These are phyloP conservation scores for Polydrusus pterygomalis DNA, from an alignment of 2,888 invertebrate genomes.

Conservation along the genomic window DNA sequence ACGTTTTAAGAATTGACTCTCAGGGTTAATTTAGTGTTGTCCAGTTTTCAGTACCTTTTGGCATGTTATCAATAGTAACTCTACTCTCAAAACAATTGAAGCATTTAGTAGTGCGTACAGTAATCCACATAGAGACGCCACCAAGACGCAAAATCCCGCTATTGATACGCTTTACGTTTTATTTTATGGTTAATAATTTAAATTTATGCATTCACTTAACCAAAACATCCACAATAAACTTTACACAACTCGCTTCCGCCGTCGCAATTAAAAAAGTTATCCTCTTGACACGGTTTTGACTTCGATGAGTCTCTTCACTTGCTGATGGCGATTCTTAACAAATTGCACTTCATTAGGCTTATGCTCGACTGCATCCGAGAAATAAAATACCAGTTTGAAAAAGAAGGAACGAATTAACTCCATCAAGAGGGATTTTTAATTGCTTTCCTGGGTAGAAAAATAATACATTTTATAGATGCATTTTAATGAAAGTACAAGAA, in stretches of 20 bases:
- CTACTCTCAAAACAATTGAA: too few relatives aligned
- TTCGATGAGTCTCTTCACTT: constrained; percentile 22
- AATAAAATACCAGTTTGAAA: constrained; percentile 28
- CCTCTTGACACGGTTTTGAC: constrained; percentile 17
- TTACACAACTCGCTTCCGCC: constrained; percentile 10
- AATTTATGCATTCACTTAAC: constrained; percentile 2
- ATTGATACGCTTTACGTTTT: too few relatives aligned
- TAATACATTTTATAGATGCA: neutral
- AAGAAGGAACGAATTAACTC: constrained; percentile 26
- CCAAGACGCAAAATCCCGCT: too few relatives aligned
- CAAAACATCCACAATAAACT: neutral
- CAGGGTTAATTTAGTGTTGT: too few relatives aligned
- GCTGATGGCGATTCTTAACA: constrained; percentile 13
- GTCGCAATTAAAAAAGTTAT: constrained; percentile 28
- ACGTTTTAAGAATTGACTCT: too few relatives aligned
- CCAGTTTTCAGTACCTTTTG: too few relatives aligned
- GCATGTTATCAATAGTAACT: too few relatives aligned
- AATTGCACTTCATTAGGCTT: constrained; percentile 27
- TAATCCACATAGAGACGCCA: too few relatives aligned
- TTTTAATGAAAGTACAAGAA: constrained; percentile 3
- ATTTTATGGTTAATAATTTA: neutral
- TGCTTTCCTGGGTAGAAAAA: constrained; percentile 16
- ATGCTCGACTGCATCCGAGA: constrained; percentile 25
- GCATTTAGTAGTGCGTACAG: too few relatives aligned
- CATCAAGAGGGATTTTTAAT: constrained; percentile 26